phyloP scores from a whole-genome alignment of 2,797 vertebrate species.

The Petrocephalus sullivani region DNA sequence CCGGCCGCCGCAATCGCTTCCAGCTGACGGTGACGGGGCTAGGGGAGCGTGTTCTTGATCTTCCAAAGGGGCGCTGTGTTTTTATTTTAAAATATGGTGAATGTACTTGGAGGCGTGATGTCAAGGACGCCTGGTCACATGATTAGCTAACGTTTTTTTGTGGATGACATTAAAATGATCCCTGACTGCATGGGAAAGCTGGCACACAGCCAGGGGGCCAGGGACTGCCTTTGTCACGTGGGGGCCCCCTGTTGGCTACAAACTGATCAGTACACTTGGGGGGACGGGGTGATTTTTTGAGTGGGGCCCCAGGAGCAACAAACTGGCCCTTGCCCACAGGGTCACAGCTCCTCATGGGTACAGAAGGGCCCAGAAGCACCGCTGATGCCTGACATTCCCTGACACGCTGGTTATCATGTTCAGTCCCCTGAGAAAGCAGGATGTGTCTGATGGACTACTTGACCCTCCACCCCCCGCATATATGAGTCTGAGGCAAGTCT shows the following conservation, averaged over 20 bases:
- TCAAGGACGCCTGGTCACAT: neutral
- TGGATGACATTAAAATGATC: neutral
- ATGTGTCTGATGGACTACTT: conserved; percentile 17
- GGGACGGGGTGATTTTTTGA: neutral
- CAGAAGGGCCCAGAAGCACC: neutral
- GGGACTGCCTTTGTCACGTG: neutral
- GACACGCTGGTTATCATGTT: neutral
- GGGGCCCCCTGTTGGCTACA: neutral
- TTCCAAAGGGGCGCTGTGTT: neutral
- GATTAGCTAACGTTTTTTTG: neutral
- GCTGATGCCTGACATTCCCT: neutral
- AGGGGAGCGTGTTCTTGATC: neutral
- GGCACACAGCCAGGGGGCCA: neutral
- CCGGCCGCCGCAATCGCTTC: conserved; percentile 31
- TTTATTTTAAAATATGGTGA: neutral
- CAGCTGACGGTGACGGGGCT: neutral
- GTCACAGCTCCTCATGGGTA: neutral
- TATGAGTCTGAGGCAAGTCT: conserved; percentile 19
- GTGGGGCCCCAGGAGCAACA: neutral
- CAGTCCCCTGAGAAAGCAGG: neutral
- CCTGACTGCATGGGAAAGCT: neutral
- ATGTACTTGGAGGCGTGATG: neutral
- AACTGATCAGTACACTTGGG: neutral
- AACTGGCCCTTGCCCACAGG: neutral
- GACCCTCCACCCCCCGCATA: neutral